phyloP scores from a whole-genome alignment of 2,113 vertebrate genomes.

The Lophochroa leadbeateri region DNA sequence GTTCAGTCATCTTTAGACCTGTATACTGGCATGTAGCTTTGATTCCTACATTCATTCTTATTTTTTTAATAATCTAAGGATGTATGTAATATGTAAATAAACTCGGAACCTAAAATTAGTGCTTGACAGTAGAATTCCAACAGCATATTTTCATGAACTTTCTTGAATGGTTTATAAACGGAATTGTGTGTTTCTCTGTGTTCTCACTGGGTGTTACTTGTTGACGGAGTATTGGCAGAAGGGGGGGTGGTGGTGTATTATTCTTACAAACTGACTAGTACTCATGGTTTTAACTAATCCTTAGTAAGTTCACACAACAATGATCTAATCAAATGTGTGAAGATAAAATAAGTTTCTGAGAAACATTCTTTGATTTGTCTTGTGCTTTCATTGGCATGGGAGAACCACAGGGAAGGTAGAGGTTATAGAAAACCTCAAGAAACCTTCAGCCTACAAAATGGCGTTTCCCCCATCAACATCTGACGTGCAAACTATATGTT shows the following conservation, averaged over 20 bases:
- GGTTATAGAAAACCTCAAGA: background rate
- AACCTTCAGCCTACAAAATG: background rate
- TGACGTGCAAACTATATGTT: background rate
- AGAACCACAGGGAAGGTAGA: background rate
- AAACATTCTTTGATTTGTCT: background rate
- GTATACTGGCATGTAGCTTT: background rate
- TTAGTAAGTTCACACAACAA: background rate
- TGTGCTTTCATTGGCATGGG: background rate
- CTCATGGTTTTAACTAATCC: background rate
- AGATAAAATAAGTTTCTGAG: background rate
- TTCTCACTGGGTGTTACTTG: background rate
- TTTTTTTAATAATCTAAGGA: background rate
- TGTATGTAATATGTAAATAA: background rate
- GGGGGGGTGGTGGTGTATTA: background rate
- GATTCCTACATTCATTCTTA: background rate
- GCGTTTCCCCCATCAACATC: background rate
- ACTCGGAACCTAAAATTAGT: background rate
- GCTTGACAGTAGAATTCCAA: background rate
- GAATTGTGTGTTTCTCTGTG: background rate
- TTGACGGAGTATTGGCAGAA: background rate
- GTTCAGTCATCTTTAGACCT: background rate
- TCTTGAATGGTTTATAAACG: background rate
- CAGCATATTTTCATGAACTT: background rate
- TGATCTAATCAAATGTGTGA: background rate
- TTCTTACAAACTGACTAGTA: background rate